These are phyloP conservation scores for Philonicus albiceps DNA, from an alignment of 2,888 invertebrate genomes.

Conservation along the genomic window DNA sequence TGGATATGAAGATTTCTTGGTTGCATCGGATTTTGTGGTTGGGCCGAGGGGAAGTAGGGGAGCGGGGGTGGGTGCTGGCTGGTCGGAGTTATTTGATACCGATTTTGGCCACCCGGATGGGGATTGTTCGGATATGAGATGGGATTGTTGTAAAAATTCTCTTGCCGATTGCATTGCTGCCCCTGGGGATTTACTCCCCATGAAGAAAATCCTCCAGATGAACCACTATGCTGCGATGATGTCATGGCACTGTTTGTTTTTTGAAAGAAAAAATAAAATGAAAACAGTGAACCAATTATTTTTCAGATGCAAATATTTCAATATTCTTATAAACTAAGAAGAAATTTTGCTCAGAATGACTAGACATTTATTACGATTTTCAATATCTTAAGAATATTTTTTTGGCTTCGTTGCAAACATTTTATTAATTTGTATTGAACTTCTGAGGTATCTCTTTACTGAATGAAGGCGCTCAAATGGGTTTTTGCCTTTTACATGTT, in stretches of 20 bases:
- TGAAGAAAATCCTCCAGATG: constrained; percentile 63
- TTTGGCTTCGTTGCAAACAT: not conserved
- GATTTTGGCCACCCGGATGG: constrained; percentile 57
- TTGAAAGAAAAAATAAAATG: not conserved
- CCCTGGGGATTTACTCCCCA: constrained; percentile 60
- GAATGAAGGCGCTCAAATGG: not conserved
- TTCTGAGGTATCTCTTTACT: not conserved
- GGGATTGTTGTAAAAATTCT: constrained; percentile 62
- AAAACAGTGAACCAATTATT: not conserved
- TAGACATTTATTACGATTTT: not conserved
- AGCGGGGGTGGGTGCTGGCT: constrained; percentile 61
- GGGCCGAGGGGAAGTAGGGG: constrained; percentile 56
- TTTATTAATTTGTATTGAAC: not conserved
- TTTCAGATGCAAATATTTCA: not conserved
- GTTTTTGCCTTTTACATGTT: too few relatives aligned
- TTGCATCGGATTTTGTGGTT: constrained; percentile 52
- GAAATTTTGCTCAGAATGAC: not conserved
- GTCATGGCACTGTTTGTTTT: constrained; percentile 57
- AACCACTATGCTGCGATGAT: constrained; percentile 62
- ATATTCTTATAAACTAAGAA: not conserved
- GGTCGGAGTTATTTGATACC: constrained; percentile 63
- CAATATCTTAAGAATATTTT: not conserved
- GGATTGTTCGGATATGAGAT: constrained; percentile 54
- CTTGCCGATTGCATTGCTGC: constrained; percentile 57
- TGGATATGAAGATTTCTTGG: constrained; percentile 61